Conservation (phyloP, 2,113 vertebrate species). For the Ammodytes marinus region DNA sequence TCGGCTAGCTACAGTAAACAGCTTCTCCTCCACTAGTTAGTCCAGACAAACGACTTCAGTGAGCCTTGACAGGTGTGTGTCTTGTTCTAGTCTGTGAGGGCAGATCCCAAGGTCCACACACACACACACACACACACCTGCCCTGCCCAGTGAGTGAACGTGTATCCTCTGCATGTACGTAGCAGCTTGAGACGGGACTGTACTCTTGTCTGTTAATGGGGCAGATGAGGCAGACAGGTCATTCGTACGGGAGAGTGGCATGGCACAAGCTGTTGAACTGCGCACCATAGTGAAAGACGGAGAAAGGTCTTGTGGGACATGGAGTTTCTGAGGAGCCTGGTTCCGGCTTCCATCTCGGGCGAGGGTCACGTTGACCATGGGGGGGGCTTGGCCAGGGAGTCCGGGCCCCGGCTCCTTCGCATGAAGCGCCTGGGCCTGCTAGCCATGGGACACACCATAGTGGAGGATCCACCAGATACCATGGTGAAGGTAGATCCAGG, state of each 20-base stretch:
- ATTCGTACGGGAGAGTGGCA: conserved; percentile 35
- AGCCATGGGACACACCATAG: conserved; percentile 86
- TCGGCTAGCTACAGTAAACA: conserved; percentile 15
- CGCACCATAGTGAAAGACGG: conserved; percentile 47
- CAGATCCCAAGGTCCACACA: conserved; percentile 12
- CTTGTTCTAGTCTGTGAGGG: conserved; percentile 30
- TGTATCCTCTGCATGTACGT: conserved; percentile 21
- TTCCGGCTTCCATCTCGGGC: conserved; percentile 86
- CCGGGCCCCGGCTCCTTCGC: conserved; percentile 89
- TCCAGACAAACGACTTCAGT: conserved; percentile 42
- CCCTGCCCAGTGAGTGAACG: conserved; percentile 5
- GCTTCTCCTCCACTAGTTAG: conserved; percentile 30
- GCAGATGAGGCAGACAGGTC: conserved; percentile 17
- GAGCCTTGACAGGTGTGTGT: conserved; percentile 27
- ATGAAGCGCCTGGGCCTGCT: conserved; percentile 88
- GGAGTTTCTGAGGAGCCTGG: conserved; percentile 95
- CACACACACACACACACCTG: conserved; percentile 7
- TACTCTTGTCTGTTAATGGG: conserved; percentile 41
- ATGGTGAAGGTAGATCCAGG: conserved; percentile 15
- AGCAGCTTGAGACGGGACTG: conserved; percentile 5
- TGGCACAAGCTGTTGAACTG: conserved; percentile 35
- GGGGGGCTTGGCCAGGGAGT: conserved; percentile 73
- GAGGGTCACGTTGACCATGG: conserved; percentile 82
- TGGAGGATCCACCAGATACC: conserved; percentile 71
- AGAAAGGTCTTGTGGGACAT: conserved; percentile 76